Percentiles rank a stretch among this genome's conserved stretches.
phyloP scores from a whole-genome alignment of 2,797 vertebrate species.

The Oreochromis grahami region DNA sequence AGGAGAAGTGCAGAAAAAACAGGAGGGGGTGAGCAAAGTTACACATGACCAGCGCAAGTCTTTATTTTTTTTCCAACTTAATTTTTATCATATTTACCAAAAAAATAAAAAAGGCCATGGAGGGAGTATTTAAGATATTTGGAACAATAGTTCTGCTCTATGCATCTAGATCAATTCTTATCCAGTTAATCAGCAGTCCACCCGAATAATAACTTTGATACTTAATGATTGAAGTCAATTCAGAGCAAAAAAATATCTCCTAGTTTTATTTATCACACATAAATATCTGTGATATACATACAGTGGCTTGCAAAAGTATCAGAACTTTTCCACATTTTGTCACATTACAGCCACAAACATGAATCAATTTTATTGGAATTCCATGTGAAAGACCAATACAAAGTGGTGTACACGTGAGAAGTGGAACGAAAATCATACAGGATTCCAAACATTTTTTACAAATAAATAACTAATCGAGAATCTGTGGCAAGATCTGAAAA shows the following conservation, averaged over 20 bases:
- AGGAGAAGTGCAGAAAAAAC: constrained; percentile 75
- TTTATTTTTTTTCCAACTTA: neutral
- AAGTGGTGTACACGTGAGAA: too few species aligned
- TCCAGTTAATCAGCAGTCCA: neutral
- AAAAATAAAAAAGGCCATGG: neutral
- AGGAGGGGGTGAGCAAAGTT: constrained; percentile 76
- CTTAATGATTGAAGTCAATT: neutral
- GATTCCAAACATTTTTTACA: too few species aligned
- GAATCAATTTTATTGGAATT: too few species aligned
- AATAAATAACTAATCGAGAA: too few species aligned
- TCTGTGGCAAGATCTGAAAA: too few species aligned
- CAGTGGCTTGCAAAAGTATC: too few species aligned
- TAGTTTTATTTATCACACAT: neutral
- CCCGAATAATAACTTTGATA: neutral
- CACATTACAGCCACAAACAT: too few species aligned
- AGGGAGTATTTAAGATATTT: neutral
- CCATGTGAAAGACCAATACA: too few species aligned
- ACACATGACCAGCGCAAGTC: neutral
- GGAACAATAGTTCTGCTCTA: neutral
- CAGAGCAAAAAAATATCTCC: neutral
- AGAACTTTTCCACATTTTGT: too few species aligned
- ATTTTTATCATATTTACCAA: neutral
- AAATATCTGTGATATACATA: neutral
- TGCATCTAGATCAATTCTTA: neutral
- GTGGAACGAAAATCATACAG: too few species aligned